Conservation (phyloP, 1,140 invertebrate species). For the Cotesia glomerata region DNA sequence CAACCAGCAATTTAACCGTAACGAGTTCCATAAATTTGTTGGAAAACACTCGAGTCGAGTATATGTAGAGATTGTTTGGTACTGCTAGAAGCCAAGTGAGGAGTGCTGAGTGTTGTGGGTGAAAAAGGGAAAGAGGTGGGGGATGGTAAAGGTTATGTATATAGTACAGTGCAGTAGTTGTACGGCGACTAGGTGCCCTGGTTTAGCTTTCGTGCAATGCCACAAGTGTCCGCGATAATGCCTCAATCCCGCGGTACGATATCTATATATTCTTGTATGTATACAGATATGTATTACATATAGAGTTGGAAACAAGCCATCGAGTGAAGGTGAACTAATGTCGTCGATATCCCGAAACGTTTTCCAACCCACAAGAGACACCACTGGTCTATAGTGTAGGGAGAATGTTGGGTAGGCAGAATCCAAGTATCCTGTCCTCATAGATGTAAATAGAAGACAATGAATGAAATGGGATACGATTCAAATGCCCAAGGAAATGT, state of each 20-base stretch:
- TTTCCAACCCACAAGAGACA: not conserved
- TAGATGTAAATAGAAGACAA: too few species aligned
- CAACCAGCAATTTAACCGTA: conserved; percentile 6
- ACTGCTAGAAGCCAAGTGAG: not conserved
- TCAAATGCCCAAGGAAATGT: too few species aligned
- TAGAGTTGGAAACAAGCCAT: conserved; percentile 34
- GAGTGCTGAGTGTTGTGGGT: not conserved
- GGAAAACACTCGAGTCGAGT: conserved; percentile 9
- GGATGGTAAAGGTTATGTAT: not conserved
- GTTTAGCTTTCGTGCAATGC: conserved; percentile 32
- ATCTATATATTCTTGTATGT: too few species aligned
- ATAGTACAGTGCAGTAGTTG: too few species aligned
- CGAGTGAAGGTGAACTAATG: not conserved
- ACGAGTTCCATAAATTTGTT: conserved; percentile 19
- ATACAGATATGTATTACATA: not conserved
- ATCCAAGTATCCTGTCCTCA: too few species aligned
- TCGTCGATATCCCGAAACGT: conserved; percentile 5
- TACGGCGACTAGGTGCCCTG: not conserved
- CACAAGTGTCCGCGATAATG: conserved; percentile 46
- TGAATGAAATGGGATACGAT: too few species aligned
- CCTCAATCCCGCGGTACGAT: conserved; percentile 21
- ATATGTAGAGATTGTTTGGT: conserved; percentile 5
- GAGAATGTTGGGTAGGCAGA: too few species aligned
- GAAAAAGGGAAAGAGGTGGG: not conserved
- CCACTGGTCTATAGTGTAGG: not conserved